A percentile compares a stretch with the other conserved stretches of the same genome.
Evolutionary conservation across 2,888 invertebrate species (phyloP).

Genomic region (Trichogramma dendrolimi): DNA sequence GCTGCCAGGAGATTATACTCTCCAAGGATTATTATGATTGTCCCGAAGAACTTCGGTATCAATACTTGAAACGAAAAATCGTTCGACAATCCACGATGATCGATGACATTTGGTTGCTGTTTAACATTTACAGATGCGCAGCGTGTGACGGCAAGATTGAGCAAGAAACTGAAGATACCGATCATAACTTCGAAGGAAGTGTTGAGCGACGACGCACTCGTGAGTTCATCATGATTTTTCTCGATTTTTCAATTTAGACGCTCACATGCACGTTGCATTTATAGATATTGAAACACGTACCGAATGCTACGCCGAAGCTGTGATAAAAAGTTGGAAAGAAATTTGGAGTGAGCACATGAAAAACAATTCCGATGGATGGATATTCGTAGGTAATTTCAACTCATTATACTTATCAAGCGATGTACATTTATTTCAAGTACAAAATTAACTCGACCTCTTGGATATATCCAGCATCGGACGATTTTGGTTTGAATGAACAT

Average conservation of each 20-base stretch:
- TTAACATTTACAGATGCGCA: no score
- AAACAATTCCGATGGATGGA: conserved; percentile 45
- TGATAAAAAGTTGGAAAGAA: conserved; percentile 39
- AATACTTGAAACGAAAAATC: no score
- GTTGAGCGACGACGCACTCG: conserved; percentile 8
- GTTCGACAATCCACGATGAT: no score
- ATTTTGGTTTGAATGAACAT: no score
- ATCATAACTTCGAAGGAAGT: conserved; percentile 32
- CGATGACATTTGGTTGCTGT: not conserved
- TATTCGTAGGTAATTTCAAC: conserved; percentile 44
- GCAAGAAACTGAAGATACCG: conserved; percentile 33
- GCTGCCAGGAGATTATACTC: conserved; percentile 55
- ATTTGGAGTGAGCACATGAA: conserved; percentile 45
- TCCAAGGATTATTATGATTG: conserved; percentile 57
- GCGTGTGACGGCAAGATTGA: conserved; percentile 20
- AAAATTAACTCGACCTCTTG: not conserved
- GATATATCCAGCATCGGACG: no score
- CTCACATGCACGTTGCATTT: not conserved
- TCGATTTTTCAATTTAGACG: no score
- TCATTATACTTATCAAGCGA: conserved; percentile 2
- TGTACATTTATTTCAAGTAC: not conserved
- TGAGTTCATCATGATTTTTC: conserved; percentile 12
- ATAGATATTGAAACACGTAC: not conserved
- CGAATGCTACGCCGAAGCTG: conserved; percentile 11
- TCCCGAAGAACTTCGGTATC: conserved; percentile 53